These are phyloP conservation scores for Taphrorychus bicolor DNA, from an alignment of 2,888 invertebrate species.

Conservation along the genomic window DNA sequence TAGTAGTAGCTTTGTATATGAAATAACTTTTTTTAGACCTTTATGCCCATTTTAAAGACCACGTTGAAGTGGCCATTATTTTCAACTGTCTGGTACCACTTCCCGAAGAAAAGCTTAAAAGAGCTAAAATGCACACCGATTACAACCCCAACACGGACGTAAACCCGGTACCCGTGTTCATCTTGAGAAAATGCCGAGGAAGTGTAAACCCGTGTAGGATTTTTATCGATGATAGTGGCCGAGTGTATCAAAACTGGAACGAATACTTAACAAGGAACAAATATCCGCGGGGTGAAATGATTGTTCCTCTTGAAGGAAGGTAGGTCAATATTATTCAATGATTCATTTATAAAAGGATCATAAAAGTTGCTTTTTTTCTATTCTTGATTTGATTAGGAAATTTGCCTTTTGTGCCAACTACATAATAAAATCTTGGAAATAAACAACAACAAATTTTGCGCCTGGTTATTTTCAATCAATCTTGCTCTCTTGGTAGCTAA, in stretches of 20 bases:
- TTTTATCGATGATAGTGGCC: conserved; percentile 53
- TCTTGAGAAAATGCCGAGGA: conserved; percentile 53
- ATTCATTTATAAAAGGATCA: too few relatives aligned
- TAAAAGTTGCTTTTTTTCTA: too few relatives aligned
- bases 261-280: conserved; percentile 64
- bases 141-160: conserved; percentile 54
- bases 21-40: neutral
- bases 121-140: conserved; percentile 47
- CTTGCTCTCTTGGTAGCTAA: too few relatives aligned
- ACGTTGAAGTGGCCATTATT: conserved; percentile 48
- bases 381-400: too few relatives aligned
- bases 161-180: conserved; percentile 52
- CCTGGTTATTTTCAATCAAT: too few relatives aligned
- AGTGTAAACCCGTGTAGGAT: conserved; percentile 51
- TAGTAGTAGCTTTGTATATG: too few relatives aligned
- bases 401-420: too few relatives aligned
- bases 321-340: too few relatives aligned
- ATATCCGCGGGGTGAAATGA: conserved; percentile 63
- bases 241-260: conserved; percentile 65
- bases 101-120: conserved; percentile 48
- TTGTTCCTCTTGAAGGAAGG: conserved; percentile 64
- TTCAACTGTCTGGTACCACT: conserved; percentile 53
- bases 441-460: too few relatives aligned
- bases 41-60: conserved; percentile 47
- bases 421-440: too few relatives aligned